phyloP scores from a whole-genome alignment of 2,113 vertebrate species.

The Datnioides undecimradiatus region DNA sequence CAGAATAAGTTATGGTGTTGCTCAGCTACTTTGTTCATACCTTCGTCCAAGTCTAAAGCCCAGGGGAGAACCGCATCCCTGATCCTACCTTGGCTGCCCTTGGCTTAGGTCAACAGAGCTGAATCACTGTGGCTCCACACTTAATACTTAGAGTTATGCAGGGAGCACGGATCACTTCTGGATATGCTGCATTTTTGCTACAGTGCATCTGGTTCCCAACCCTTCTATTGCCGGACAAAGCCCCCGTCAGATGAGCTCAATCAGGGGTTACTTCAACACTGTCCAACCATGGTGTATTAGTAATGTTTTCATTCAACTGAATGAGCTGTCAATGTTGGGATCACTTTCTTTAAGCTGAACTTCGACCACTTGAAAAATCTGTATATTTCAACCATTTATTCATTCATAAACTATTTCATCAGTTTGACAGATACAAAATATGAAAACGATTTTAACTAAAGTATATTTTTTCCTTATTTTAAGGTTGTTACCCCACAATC shows the following conservation, averaged over 20 bases:
- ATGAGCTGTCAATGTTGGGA: background rate
- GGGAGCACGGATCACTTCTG: background rate
- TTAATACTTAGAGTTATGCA: constrained; percentile 9
- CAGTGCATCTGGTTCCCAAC: background rate
- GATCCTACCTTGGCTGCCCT: constrained; percentile 47
- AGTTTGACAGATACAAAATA: no score
- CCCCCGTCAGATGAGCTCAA: background rate
- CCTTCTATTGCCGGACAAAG: background rate
- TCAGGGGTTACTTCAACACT: no score
- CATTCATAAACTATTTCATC: background rate
- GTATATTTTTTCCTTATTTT: background rate
- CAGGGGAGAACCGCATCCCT: constrained; percentile 7
- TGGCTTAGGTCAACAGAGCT: constrained; percentile 48
- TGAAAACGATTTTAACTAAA: background rate
- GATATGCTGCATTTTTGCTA: constrained; percentile 1
- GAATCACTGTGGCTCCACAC: constrained; percentile 37
- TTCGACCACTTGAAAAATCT: background rate
- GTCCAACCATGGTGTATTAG: no score
- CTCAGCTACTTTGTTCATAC: constrained; percentile 46
- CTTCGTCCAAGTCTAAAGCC: background rate
- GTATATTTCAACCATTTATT: background rate
- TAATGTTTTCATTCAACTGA: background rate
- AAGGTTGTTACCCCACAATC: background rate
- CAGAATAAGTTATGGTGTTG: constrained; percentile 18
- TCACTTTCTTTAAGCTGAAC: background rate